These are phyloP conservation scores for Ctenopoma multispine DNA, from an alignment of 2,797 vertebrate genomes.

Conservation along the genomic window DNA sequence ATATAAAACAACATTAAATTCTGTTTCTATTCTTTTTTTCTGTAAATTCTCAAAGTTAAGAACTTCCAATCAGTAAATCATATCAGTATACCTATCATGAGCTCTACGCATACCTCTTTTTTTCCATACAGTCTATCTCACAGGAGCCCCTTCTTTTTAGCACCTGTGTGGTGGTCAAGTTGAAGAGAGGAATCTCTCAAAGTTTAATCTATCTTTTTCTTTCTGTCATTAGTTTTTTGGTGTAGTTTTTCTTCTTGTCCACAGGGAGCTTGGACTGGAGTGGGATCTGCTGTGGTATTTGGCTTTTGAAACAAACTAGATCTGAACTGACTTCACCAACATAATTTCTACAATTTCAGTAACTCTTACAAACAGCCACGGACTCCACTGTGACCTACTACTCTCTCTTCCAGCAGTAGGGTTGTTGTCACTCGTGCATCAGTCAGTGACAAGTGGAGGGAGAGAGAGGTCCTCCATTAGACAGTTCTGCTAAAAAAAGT, in stretches of 20 bases:
- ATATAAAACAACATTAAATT: constrained; percentile 57
- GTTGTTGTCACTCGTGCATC: constrained; percentile 17
- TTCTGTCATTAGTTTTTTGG: not conserved
- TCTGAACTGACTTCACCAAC: not conserved
- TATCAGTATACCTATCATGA: constrained; percentile 24
- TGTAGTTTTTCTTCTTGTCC: not conserved
- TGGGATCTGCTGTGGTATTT: not conserved
- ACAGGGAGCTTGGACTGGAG: not conserved
- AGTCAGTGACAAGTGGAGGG: constrained; percentile 35
- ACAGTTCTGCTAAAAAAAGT: constrained; percentile 30
- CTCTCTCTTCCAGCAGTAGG: constrained; percentile 6
- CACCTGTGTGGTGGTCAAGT: constrained; percentile 46
- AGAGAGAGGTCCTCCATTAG: constrained; percentile 11
- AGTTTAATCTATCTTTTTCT: not conserved
- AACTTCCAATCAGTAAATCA: constrained; percentile 16
- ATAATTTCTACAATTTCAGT: constrained; percentile 29
- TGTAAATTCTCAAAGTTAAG: constrained; percentile 20
- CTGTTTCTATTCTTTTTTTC: constrained; percentile 24
- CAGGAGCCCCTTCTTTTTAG: constrained; percentile 31
- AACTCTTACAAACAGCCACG: constrained; percentile 31
- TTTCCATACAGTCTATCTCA: constrained; percentile 17
- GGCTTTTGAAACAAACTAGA: not conserved
- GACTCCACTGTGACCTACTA: not conserved
- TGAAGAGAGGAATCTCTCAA: not conserved
- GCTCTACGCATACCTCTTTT: not conserved